Conservation (phyloP, 2,888 invertebrate species). For the Sinodicranocentrus sp. region DNA sequence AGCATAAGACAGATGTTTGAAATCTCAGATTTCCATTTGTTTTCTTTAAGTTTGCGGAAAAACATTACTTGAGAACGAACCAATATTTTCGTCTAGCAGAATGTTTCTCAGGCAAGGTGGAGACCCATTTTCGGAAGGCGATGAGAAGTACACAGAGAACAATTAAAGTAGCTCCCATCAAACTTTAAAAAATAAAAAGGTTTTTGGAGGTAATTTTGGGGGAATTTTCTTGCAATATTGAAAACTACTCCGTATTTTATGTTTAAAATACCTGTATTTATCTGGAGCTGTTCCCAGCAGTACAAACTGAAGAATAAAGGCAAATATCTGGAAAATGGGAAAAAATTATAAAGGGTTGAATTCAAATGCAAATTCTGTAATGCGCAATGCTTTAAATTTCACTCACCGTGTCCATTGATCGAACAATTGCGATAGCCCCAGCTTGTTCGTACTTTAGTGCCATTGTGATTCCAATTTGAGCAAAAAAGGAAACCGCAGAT, state of each 20-base stretch:
- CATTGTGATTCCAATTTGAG: conserved; percentile 62
- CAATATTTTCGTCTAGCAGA: conserved; percentile 34
- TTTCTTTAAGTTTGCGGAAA: no score
- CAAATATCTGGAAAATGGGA: conserved; percentile 6
- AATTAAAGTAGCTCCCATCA: conserved; percentile 57
- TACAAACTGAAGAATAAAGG: conserved; percentile 72
- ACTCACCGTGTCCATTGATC: conserved; percentile 25
- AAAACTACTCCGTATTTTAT: no score
- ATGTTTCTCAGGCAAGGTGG: conserved; percentile 53
- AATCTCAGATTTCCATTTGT: no score
- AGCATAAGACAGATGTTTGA: no score
- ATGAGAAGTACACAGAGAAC: conserved; percentile 55
- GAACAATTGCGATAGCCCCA: conserved; percentile 65
- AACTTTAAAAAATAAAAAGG: conserved; percentile 33
- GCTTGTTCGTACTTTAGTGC: conserved; percentile 73
- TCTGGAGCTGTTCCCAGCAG: conserved; percentile 69
- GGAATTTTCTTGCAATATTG: no score
- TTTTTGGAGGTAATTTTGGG: no score
- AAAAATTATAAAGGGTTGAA: no score
- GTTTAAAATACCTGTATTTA: conserved; percentile 68
- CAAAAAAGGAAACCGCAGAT: conserved; percentile 52
- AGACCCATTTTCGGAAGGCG: conserved; percentile 68
- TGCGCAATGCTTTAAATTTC: no score
- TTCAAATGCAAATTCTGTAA: no score
- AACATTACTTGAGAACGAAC: conserved; percentile 61